Percentiles rank a stretch among this genome's conserved stretches.
Evolutionary conservation across 2,797 vertebrate species (phyloP).

Genomic region (Pangasius sanitwongsei): DNA sequence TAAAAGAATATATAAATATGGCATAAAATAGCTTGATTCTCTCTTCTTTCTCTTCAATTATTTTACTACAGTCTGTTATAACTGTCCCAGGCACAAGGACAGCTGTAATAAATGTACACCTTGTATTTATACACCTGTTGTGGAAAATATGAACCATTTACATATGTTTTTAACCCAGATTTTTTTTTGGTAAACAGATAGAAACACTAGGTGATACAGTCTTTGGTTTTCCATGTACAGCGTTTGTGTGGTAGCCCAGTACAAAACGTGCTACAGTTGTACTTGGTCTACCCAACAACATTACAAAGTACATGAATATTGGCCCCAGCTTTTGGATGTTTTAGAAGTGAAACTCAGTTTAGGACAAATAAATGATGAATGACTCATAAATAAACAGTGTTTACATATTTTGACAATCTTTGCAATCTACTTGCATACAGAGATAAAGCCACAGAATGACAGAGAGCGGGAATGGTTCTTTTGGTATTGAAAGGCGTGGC

Average conservation of each 20-base stretch:
- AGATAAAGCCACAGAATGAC: conserved; percentile 14
- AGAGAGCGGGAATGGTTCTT: neutral
- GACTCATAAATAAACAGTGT: neutral
- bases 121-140: neutral
- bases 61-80: neutral
- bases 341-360: neutral
- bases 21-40: neutral
- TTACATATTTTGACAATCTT: conserved; percentile 14
- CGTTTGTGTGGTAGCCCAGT: neutral
- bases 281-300: neutral
- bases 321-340: neutral
- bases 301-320: neutral
- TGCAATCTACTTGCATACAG: conserved; percentile 8
- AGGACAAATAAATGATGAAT: conserved; percentile 1
- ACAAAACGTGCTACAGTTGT: neutral
- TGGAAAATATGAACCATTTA: neutral
- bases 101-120: neutral
- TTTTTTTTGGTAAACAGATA: neutral
- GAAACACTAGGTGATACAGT: neutral
- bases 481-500: neutral
- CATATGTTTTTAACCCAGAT: neutral
- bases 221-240: neutral
- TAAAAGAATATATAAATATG: neutral
- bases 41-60: neutral
- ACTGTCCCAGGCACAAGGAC: neutral